A percentile compares a stretch with the other conserved stretches of the same genome.
Evolutionary conservation across 2,113 vertebrate species (phyloP).

Genomic region (Barnardius zonarius): DNA sequence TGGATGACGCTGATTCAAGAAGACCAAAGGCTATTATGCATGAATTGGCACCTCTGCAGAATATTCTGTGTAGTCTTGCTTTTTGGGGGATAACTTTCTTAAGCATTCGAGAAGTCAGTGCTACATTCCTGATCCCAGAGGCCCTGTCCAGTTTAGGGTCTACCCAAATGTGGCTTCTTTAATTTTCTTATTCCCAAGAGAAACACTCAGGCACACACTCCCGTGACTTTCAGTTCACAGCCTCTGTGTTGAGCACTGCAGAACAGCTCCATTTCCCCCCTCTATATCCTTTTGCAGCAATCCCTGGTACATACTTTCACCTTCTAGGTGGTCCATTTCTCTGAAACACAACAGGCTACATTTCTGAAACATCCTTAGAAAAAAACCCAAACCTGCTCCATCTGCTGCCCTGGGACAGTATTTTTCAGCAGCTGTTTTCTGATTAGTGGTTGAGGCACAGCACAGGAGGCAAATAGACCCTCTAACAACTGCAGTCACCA

Average conservation of each 20-base stretch:
- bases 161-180: accelerated
- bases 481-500: background rate
- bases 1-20: background rate
- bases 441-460: background rate
- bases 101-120: background rate
- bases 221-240: background rate
- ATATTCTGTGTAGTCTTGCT: background rate
- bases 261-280: background rate
- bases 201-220: background rate
- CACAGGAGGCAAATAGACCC: background rate
- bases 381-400: background rate
- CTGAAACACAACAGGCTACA: background rate
- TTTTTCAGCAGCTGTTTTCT: background rate
- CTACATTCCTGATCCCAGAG: background rate
- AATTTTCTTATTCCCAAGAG: background rate
- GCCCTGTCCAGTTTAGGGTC: background rate
- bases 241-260: background rate
- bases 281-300: accelerated
- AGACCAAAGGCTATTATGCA: background rate
- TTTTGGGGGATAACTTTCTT: background rate
- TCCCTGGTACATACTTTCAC: background rate
- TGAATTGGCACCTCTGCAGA: background rate
- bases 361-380: background rate
- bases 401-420: background rate
- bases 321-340: background rate